Conservation (phyloP, 2,888 invertebrate genomes). For the Drosophila formosana region DNA sequence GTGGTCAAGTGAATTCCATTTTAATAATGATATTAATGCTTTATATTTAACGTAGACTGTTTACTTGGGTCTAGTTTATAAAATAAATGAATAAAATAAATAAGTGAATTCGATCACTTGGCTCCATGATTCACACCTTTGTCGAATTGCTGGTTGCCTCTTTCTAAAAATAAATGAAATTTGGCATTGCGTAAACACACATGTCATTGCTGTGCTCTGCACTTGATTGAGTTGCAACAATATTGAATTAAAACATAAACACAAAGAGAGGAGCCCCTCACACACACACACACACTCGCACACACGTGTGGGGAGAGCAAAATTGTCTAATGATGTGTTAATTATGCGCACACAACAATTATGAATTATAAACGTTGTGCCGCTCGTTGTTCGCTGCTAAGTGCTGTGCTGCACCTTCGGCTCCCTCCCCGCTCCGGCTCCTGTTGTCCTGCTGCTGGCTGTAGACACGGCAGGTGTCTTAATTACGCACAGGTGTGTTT, state of each 20-base stretch:
- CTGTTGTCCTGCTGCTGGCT: neutral
- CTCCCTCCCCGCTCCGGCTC: neutral
- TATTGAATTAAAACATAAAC: conserved; percentile 21
- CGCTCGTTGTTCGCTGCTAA: conserved; percentile 7
- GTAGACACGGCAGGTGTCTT: conserved; percentile 38
- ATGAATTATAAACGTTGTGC: conserved; percentile 53
- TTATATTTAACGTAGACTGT: too few species aligned
- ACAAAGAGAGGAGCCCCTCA: neutral
- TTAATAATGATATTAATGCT: too few species aligned
- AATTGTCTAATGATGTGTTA: conserved; percentile 63
- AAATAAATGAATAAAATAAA: too few species aligned
- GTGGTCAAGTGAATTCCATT: too few species aligned
- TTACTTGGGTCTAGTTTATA: too few species aligned
- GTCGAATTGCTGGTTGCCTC: too few species aligned
- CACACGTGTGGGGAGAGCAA: neutral
- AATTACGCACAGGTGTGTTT: conserved; percentile 38
- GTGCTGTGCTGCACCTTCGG: neutral
- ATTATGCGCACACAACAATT: conserved; percentile 52
- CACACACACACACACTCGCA: neutral
- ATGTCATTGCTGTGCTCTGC: neutral
- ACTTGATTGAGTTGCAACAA: conserved; percentile 25
- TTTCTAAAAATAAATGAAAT: neutral
- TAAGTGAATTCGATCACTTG: neutral
- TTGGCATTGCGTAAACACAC: neutral
- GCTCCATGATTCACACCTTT: neutral